Base-by-base conservation (phyloP, 2,797 vertebrate genomes). In the Mionectes olivaceus region DNA sequence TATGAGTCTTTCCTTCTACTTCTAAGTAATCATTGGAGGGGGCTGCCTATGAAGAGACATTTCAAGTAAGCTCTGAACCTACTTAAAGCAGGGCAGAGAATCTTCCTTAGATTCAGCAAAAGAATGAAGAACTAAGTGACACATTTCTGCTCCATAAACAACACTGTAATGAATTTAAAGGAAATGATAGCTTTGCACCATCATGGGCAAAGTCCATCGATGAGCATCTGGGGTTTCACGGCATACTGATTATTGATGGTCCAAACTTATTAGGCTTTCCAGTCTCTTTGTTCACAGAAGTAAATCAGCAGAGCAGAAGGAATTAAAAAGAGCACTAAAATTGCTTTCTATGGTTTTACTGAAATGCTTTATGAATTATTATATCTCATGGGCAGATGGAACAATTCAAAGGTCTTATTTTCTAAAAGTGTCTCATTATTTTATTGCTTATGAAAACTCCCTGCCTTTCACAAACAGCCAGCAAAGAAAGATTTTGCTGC, bases 311-410 rank as follows among this genome's bases (percentile, higher is more conserved):
- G 10, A 70, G 35, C 19, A 88, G 52, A 94, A 70, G 56, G 83
- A 93, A 88, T 32, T 79, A 69, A 94, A 92, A 49, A 93, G 57
- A 85, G 33, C 69, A 70, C 35, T 59, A 71, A 91, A 84, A 87
- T 69, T 53, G 44, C 81, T 93, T 95, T 67, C 5, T 68, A 53
- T 69, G 90, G 39, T 88, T 46, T 77, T 88, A 85, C n/a, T 81
- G 53, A 82, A 59, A 53, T 78, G 10, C 39, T 89, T 95, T 61
- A 86, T 61, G 55, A 46, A 47, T 87, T 86, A n/a, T 55, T 83
- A 10, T 22, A 39, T 44, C 41, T 59, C 74, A 67, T n/a, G 25
- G 23, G 16, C 55, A 82, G 57, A 81, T 43, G 19, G 43, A 83
- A 88, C 43, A 74, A 73, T 33, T 67, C 52, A 70, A 74, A 86